Conservation (phyloP, 1,140 invertebrate genomes). For the Glomeris maerens region DNA sequence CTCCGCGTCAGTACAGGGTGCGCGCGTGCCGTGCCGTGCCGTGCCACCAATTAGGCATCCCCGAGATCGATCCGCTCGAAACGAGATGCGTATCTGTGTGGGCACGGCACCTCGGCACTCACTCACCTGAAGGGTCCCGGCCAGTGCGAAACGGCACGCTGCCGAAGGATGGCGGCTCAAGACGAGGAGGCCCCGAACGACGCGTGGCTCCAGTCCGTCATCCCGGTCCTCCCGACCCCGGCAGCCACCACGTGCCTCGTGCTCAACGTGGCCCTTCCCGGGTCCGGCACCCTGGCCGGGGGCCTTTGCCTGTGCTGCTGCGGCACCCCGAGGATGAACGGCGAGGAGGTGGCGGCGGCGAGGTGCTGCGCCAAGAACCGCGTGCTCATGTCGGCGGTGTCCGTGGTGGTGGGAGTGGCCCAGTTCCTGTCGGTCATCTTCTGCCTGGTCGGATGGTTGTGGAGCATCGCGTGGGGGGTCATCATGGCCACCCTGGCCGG, state of each 20-base stretch:
- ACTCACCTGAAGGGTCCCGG: too few relatives aligned
- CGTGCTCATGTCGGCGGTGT: conserved; percentile 61
- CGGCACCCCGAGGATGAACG: conserved; percentile 55
- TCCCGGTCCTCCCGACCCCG: conserved; percentile 67
- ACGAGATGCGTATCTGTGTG: too few relatives aligned
- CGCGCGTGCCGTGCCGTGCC: too few relatives aligned
- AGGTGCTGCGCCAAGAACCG: conserved; percentile 35
- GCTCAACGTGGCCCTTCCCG: conserved; percentile 51
- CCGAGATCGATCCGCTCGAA: too few relatives aligned
- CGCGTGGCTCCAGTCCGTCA: conserved; percentile 70
- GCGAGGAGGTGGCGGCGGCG: conserved; percentile 53
- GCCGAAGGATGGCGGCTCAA: too few relatives aligned
- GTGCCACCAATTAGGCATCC: too few relatives aligned
- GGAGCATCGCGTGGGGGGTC: conserved; percentile 92
- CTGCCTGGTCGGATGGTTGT: conserved; percentile 89
- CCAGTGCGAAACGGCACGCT: too few relatives aligned
- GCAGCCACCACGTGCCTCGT: conserved; percentile 72
- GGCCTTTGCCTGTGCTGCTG: conserved; percentile 74
- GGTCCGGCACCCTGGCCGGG: conserved; percentile 67
- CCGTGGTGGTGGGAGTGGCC: conserved; percentile 64
- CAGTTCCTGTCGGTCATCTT: conserved; percentile 89
- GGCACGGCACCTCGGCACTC: too few relatives aligned
- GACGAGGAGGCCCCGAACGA: too few relatives aligned
- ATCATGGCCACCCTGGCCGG: conserved; percentile 62
- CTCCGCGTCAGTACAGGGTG: too few relatives aligned